Conservation (phyloP, 1,140 invertebrate genomes). For the Drosophila santomea region DNA sequence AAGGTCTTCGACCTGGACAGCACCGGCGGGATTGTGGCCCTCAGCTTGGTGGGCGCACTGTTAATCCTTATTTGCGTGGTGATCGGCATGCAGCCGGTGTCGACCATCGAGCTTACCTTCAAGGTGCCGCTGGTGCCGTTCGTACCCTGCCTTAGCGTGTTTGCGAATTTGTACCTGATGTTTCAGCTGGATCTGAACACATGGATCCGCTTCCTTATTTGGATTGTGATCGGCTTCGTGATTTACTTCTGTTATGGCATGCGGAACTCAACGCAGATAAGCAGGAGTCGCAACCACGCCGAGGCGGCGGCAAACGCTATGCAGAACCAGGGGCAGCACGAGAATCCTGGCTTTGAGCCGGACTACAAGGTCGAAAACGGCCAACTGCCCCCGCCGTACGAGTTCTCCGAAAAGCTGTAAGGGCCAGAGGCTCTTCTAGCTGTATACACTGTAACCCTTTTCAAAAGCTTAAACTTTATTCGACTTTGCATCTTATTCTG, state of each 20-base stretch:
- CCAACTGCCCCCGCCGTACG: conserved; percentile 13
- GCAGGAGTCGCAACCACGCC: conserved; percentile 59
- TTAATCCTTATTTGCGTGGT: conserved; percentile 68
- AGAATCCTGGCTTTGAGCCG: conserved; percentile 73
- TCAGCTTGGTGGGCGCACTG: conserved; percentile 61
- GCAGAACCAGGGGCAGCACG: conserved; percentile 59
- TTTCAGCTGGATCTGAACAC: conserved; percentile 92
- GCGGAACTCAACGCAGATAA: conserved; percentile 85
- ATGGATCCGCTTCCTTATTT: conserved; percentile 93
- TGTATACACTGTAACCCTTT: conserved; percentile 5
- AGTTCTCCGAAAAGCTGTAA: conserved; percentile 66
- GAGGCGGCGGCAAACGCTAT: conserved; percentile 57
- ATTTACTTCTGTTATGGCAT: conserved; percentile 88
- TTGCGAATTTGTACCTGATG: conserved; percentile 95
- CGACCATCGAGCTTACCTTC: conserved; percentile 79
- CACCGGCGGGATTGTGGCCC: conserved; percentile 49
- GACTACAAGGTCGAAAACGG: conserved; percentile 75
- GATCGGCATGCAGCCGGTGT: conserved; percentile 76
- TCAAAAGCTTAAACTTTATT: conserved; percentile 22
- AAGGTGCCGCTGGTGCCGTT: conserved; percentile 95
- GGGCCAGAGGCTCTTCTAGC: neutral
- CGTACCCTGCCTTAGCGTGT: conserved; percentile 92
- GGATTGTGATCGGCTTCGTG: conserved; percentile 90
- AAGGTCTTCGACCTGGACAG: conserved; percentile 43
- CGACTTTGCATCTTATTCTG: conserved; percentile 28